A percentile compares a stretch with the other conserved stretches of the same genome.
These are phyloP conservation scores for Serranus cabrilla DNA, from an alignment of 2,797 vertebrate species.

Conservation along the genomic window DNA sequence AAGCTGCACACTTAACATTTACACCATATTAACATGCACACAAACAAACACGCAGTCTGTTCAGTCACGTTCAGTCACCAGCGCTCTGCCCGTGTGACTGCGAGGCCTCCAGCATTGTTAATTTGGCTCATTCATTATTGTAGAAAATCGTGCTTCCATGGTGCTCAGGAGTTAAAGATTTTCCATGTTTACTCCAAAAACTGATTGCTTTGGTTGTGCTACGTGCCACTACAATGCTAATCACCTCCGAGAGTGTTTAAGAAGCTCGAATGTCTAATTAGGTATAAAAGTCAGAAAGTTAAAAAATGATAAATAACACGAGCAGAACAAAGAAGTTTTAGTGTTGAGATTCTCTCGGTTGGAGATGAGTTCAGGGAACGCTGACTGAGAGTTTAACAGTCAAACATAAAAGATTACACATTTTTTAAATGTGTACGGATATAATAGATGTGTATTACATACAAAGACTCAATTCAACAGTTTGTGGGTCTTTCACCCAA, in stretches of 20 bases:
- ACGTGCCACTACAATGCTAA: not conserved
- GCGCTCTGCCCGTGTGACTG: not conserved
- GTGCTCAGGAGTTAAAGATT: slow-evolving; percentile 1
- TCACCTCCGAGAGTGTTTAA: not conserved
- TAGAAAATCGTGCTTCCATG: not conserved
- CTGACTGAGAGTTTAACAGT: not conserved
- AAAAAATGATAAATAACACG: not conserved
- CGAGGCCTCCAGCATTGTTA: slow-evolving; percentile 4
- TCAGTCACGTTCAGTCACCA: not conserved
- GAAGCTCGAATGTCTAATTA: not conserved
- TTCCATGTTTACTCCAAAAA: not conserved
- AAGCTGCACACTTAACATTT: slow-evolving; percentile 5
- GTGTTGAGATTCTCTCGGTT: not conserved
- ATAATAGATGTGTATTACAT: not conserved
- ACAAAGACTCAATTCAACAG: not conserved
- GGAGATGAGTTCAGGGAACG: not conserved
- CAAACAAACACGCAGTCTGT: not conserved
- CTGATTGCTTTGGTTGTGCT: slow-evolving; percentile 8
- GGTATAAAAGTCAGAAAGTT: not conserved
- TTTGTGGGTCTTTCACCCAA: not conserved
- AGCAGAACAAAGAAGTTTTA: not conserved
- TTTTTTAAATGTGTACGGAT: not conserved
- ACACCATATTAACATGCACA: slow-evolving; percentile 1
- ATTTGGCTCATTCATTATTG: slow-evolving; percentile 6
- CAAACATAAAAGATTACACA: not conserved